These are phyloP conservation scores for Himantopus leucocephalus DNA, from an alignment of 2,113 vertebrate genomes.

Conservation along the genomic window DNA sequence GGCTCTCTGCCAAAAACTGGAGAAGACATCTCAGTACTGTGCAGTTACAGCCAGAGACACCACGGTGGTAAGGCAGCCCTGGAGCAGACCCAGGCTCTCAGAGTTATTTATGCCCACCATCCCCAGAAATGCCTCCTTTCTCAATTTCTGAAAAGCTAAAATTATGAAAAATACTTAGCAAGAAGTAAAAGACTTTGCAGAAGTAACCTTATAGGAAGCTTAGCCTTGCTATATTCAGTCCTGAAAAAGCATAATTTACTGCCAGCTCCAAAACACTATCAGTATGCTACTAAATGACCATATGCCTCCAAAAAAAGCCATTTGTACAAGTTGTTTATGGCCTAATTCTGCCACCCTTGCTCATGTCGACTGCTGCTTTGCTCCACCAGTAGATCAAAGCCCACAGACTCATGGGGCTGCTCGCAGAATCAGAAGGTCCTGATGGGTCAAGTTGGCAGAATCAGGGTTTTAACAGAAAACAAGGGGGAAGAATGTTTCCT, in stretches of 20 bases:
- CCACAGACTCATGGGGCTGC: neutral
- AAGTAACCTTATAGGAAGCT: neutral
- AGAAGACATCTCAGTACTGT: neutral
- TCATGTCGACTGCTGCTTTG: neutral
- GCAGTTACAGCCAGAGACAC: neutral
- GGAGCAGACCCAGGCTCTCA: neutral
- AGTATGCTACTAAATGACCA: neutral
- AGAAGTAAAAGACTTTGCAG: neutral
- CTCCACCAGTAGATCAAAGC: neutral
- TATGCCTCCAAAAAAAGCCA: neutral
- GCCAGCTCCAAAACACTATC: neutral
- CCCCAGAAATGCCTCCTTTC: neutral
- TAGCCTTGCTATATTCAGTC: neutral
- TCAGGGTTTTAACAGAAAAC: neutral
- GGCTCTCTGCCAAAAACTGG: neutral
- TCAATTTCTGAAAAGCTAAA: neutral
- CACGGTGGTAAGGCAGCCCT: fast-evolving
- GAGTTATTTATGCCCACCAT: neutral
- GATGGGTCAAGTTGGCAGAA: neutral
- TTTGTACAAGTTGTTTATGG: neutral
- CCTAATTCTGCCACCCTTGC: neutral
- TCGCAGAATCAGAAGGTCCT: neutral
- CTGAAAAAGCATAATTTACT: neutral
- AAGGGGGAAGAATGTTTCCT: neutral
- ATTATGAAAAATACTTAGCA: neutral